phyloP scores from a whole-genome alignment of 2,888 invertebrate species.

The Adela reaumurella region DNA sequence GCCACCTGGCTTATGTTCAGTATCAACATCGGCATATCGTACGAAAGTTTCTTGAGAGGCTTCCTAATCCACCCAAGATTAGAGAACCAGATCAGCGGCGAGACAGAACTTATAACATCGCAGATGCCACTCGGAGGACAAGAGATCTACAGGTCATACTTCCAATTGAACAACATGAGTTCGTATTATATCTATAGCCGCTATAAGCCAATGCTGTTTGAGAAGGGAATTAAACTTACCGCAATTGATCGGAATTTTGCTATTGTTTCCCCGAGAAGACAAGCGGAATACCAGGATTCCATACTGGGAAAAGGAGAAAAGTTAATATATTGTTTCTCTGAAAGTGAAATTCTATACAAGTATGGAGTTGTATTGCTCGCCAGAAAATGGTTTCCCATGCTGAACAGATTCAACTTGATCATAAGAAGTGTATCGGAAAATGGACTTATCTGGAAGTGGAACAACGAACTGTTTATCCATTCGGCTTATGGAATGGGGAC shows the following conservation, averaged over 20 bases:
- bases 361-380: conserved; percentile 46
- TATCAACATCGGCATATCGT: conserved; percentile 46
- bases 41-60: conserved; percentile 48
- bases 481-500: conserved; percentile 21
- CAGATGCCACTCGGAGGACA: conserved; percentile 43
- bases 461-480: conserved; percentile 36
- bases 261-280: conserved; percentile 40
- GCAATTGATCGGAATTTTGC: conserved; percentile 40
- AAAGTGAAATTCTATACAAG: conserved; percentile 43
- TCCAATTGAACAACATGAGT: conserved; percentile 44
- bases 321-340: conserved; percentile 43
- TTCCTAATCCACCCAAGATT: conserved; percentile 51
- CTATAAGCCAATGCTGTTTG: conserved; percentile 39
- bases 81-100: conserved; percentile 46
- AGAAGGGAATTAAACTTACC: conserved; percentile 34
- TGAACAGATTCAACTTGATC: conserved; percentile 38
- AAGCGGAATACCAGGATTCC: conserved; percentile 43
- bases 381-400: conserved; percentile 45
- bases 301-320: conserved; percentile 38
- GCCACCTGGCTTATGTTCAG: conserved; percentile 47
- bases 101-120: conserved; percentile 40
- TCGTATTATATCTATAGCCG: conserved; percentile 47
- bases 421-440: conserved; percentile 47
- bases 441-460: conserved; percentile 49
- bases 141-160: conserved; percentile 47